Base-by-base conservation (phyloP, 2,797 vertebrate species). In the Alosa sapidissima region DNA sequence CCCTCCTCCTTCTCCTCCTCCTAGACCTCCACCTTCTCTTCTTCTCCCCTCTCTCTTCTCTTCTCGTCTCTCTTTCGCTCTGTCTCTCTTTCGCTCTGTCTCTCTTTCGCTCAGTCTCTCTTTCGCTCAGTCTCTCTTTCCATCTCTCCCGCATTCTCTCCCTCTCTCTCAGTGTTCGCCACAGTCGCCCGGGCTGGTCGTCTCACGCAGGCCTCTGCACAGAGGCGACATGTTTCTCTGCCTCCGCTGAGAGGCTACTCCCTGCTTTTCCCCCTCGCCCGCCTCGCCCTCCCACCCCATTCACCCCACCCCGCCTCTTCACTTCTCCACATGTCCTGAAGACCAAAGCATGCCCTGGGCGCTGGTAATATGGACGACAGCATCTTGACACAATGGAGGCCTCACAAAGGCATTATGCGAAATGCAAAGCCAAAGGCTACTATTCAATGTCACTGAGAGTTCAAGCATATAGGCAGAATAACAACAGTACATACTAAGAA, bases 121-220 rank as follows among this genome's bases (percentile, higher is more conserved):
- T n/a, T 16, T 58, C 5, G 14, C 55, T 41, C 33, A 41, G 19
- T 58, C 82, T 48, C 16, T 36, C 33, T 75, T 13, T 16, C 33
- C 33, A 9, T 75, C 14, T 36, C 28, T 68, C 33, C 13, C 2
- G 28, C 21, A 11, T 5, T 68, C 51, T 16, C 68, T 88, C 88
- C 91, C 90, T 89, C 91, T 85, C 45, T 81, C 54, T 65, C 82
- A 62, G 33, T 9, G 52, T 84, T 90, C 91, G 88, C 90, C 90
- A 87, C 85, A 78, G 89, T 78, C 83, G 86, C 84, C 88, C 86
- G 84, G 85, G 89, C 62, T 33, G 24, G 24, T 24, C 90, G 91
- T 94, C 92, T 94, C 88, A 88, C 90, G 87, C 54, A 87, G 84
- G 90, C 89, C 91, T 88, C 85, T 87, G 84, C 87, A 84, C 81